phyloP scores from a whole-genome alignment of 2,797 vertebrate genomes.

The Myoxocephalus aenaeus region DNA sequence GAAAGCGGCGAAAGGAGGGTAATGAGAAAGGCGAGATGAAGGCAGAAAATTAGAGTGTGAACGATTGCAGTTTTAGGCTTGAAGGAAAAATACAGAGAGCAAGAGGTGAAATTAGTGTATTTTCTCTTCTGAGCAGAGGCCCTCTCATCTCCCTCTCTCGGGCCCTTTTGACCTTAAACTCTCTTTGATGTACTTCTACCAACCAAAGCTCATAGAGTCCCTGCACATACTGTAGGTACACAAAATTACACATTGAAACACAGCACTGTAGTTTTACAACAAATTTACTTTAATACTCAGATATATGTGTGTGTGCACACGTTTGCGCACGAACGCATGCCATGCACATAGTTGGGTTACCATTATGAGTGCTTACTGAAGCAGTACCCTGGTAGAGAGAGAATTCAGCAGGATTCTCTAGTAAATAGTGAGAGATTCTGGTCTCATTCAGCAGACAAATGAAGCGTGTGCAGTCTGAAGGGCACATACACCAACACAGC shows the following conservation, averaged over 20 bases:
- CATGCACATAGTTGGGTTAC: conserved; percentile 55
- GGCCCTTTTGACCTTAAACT: conserved; percentile 70
- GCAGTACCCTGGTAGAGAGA: conserved; percentile 64
- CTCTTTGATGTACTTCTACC: conserved; percentile 56
- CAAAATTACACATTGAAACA: conserved; percentile 4
- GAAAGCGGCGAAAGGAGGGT: conserved; percentile 32
- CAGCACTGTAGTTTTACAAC: conserved; percentile 42
- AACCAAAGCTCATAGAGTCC: conserved; percentile 36
- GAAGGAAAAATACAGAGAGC: conserved; percentile 41
- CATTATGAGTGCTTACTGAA: conserved; percentile 78
- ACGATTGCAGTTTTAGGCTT: conserved; percentile 17
- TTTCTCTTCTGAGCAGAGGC: conserved; percentile 29
- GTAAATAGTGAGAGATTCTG: conserved; percentile 77
- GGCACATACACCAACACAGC: conserved; percentile 56
- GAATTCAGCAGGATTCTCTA: conserved; percentile 73
- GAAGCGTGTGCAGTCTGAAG: conserved; percentile 78
- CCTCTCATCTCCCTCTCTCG: conserved; percentile 43
- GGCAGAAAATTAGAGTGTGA: conserved; percentile 39
- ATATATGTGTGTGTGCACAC: conserved; percentile 10
- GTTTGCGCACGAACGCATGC: conserved; percentile 29
- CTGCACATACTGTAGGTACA: conserved; percentile 8
- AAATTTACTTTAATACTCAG: conserved; percentile 47
- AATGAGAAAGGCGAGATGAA: conserved; percentile 45
- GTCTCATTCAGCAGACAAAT: conserved; percentile 81
- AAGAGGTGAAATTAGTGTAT: conserved; percentile 58